Evolutionary conservation across 2,797 vertebrate species (phyloP).

Genomic region (Xenops minutus): DNA sequence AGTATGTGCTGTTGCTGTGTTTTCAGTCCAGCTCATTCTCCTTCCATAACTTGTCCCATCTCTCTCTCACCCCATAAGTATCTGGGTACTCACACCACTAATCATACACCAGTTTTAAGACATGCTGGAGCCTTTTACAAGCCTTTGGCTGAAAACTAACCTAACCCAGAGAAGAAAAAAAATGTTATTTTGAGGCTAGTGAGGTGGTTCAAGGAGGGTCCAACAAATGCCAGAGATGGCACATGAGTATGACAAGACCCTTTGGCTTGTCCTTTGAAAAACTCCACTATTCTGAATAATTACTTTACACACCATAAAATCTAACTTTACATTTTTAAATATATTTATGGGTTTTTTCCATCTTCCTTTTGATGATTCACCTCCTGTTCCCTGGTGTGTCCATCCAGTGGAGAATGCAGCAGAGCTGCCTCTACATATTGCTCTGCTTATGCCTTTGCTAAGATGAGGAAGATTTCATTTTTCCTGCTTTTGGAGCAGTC

Average conservation of each 20-base stretch:
- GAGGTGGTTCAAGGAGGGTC: background rate
- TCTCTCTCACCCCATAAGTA: background rate
- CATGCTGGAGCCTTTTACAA: background rate
- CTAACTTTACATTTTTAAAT: background rate
- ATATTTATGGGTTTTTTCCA: accelerated
- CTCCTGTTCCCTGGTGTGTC: background rate
- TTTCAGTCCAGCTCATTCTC: background rate
- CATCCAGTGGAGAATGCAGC: background rate
- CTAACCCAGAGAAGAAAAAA: background rate
- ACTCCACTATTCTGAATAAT: background rate
- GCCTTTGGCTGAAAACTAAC: background rate
- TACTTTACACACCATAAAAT: background rate
- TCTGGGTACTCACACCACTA: background rate
- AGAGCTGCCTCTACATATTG: background rate
- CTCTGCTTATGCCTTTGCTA: background rate
- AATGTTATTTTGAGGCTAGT: background rate
- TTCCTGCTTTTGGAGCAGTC: background rate
- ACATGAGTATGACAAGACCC: background rate
- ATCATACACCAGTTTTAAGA: background rate
- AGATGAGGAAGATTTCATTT: background rate
- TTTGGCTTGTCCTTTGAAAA: background rate
- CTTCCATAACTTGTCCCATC: background rate
- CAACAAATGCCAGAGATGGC: background rate
- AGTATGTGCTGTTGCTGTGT: background rate
- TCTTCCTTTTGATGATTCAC: background rate